Base-by-base conservation (phyloP, 2,797 vertebrate genomes). In the Karalla daura region DNA sequence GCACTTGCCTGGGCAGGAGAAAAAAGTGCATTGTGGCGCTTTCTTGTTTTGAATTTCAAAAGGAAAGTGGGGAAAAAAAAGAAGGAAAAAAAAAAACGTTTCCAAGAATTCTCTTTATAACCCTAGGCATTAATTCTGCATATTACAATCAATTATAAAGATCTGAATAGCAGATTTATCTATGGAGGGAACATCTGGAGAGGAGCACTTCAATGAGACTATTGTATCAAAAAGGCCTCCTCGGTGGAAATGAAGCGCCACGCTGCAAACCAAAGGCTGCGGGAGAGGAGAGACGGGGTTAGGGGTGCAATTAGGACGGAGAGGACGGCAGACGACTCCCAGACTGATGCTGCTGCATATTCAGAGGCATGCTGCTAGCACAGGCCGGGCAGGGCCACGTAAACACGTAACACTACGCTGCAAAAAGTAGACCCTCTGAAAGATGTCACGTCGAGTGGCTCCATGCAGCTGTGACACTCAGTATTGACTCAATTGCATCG, bases 81-180 rank as follows among this genome's bases (percentile, higher is more conserved):
- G n/a, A n/a, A n/a, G n/a, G n/a, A n/a, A n/a, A n/a, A n/a, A n/a
- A 60, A 82, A 86, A 86, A 81, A 83, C 53, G 74, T 78, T 79
- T 84, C 86, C 76, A 83, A 87, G 84, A 83, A 91, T 86, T 91
- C 89, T 88, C 85, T 92, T 92, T 89, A 89, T 88, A 89, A 90
- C 87, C 90, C 71, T 54, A 74, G 78, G 89, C 86, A 92, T 92
- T 89, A 90, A 93, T 90, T 91, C 87, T 93, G 88, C 88, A 92
- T 91, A 90, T 89, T 92, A 92, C 77, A 86, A 91, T 91, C 91
- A 92, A 93, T 93, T 93, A 93, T 89, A 92, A 79, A 91, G 89
- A 93, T 92, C 84, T 91, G 91, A 93, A 93, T 89, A 89, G 72
- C 64, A 85, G 78, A 88, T 91, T 89, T 90, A 88, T 91, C 89